Evolutionary conservation across 1,140 invertebrate genomes (phyloP).

Genomic region (Neodiprion pinetum): DNA sequence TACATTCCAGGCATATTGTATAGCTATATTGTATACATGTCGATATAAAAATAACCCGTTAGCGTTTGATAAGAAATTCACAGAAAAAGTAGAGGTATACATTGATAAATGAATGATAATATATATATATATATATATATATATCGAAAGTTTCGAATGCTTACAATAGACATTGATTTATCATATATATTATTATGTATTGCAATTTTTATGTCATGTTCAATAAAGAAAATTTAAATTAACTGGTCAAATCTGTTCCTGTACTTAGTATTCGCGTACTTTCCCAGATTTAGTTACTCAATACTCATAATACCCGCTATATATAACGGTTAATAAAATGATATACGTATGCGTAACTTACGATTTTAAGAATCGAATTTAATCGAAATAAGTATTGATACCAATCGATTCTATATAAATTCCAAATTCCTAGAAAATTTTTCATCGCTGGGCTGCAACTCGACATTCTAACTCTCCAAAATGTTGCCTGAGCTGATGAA

Average conservation of each 20-base stretch:
- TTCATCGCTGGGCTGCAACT: too few species aligned
- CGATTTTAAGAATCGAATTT: too few species aligned
- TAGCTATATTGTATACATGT: conserved; percentile 25
- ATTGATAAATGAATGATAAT: conserved; percentile 18
- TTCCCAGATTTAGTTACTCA: neutral
- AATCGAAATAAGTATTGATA: neutral
- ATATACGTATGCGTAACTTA: neutral
- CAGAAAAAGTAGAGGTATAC: conserved; percentile 32
- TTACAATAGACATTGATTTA: conserved; percentile 44
- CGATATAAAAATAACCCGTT: conserved; percentile 42
- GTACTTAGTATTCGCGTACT: neutral
- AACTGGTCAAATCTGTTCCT: neutral
- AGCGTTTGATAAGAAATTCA: conserved; percentile 45
- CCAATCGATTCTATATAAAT: neutral
- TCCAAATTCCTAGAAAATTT: neutral
- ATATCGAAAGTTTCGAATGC: conserved; percentile 39
- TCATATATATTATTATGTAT: conserved; percentile 46
- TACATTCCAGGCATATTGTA: conserved; percentile 49
- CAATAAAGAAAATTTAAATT: conserved; percentile 54
- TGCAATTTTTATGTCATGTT: conserved; percentile 56
- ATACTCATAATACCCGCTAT: neutral
- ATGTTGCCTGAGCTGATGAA: too few species aligned
- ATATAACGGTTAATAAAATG: neutral
- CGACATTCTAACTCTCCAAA: too few species aligned
- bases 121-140: conserved; percentile 32